Percentiles rank a stretch among this genome's conserved stretches.
Conservation (phyloP, 2,888 invertebrate species). For the Diadegma fenestrale region DNA sequence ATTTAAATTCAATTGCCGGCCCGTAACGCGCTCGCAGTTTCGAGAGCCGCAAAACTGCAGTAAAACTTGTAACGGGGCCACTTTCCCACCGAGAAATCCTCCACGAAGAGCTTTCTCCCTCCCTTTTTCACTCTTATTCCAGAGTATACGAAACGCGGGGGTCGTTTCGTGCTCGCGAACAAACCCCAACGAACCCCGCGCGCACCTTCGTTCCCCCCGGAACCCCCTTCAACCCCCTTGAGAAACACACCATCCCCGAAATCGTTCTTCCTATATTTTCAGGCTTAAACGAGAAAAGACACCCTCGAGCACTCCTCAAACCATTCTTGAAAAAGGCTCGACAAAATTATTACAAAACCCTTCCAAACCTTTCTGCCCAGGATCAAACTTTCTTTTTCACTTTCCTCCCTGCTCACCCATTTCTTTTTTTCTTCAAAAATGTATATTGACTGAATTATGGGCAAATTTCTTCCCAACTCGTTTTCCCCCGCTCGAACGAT, state of each 20-base stretch:
- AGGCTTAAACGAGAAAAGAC: slow-evolving; percentile 41
- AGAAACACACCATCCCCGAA: slow-evolving; percentile 48
- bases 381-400: slow-evolving; percentile 61
- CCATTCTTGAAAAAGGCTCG: slow-evolving; percentile 52
- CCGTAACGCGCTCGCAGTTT: slow-evolving; percentile 84
- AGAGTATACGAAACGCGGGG: slow-evolving; percentile 38
- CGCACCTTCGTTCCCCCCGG: slow-evolving; percentile 37
- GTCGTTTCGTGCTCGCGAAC: slow-evolving; percentile 59
- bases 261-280: slow-evolving; percentile 54
- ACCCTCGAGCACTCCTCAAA: slow-evolving; percentile 29
- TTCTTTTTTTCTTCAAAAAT: slow-evolving; percentile 8
- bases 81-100: slow-evolving; percentile 78
- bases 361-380: slow-evolving; percentile 48
- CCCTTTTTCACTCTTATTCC: slow-evolving; percentile 34
- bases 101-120: slow-evolving; percentile 31
- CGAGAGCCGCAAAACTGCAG: slow-evolving; percentile 85
- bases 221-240: slow-evolving; percentile 22
- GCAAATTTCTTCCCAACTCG: neutral
- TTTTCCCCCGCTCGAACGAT: neutral
- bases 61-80: slow-evolving; percentile 85
- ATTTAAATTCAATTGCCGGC: slow-evolving; percentile 86
- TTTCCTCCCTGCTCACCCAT: slow-evolving; percentile 7
- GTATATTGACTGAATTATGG: neutral
- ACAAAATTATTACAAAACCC: slow-evolving; percentile 77
- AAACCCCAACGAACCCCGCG: slow-evolving; percentile 48